Conservation (phyloP, 2,888 invertebrate species). For the Sepioteuthis lessoniana region DNA sequence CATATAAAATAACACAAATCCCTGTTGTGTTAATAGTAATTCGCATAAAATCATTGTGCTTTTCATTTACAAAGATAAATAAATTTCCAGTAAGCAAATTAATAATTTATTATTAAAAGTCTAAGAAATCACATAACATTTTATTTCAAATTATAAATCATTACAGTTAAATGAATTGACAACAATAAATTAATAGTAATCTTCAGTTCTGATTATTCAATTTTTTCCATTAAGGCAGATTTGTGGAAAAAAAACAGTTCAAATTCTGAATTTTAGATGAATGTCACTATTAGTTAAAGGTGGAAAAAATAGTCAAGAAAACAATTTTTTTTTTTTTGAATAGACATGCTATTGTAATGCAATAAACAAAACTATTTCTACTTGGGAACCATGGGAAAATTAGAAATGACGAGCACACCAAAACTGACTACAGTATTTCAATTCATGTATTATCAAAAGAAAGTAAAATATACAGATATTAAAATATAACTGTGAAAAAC, state of each 20-base stretch:
- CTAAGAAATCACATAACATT: neutral
- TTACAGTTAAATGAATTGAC: neutral
- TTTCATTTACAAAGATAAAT: neutral
- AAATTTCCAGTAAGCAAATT: neutral
- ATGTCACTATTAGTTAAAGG: neutral
- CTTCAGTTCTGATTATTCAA: neutral
- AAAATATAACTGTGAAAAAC: neutral
- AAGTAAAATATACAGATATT: neutral
- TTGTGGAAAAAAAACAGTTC: neutral
- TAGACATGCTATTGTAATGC: neutral
- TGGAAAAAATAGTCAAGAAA: neutral
- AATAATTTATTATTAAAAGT: neutral
- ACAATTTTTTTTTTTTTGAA: neutral
- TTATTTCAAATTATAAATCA: neutral
- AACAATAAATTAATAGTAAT: neutral
- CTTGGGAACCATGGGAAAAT: neutral
- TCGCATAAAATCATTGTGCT: neutral
- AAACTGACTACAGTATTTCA: neutral
- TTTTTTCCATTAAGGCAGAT: neutral
- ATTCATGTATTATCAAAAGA: neutral
- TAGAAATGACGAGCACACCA: neutral
- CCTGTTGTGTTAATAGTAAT: too few species aligned
- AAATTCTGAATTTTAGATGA: neutral
- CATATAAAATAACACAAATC: neutral
- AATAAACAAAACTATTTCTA: neutral